These are phyloP conservation scores for Plebejus argus DNA, from an alignment of 2,888 invertebrate species.

Conservation along the genomic window DNA sequence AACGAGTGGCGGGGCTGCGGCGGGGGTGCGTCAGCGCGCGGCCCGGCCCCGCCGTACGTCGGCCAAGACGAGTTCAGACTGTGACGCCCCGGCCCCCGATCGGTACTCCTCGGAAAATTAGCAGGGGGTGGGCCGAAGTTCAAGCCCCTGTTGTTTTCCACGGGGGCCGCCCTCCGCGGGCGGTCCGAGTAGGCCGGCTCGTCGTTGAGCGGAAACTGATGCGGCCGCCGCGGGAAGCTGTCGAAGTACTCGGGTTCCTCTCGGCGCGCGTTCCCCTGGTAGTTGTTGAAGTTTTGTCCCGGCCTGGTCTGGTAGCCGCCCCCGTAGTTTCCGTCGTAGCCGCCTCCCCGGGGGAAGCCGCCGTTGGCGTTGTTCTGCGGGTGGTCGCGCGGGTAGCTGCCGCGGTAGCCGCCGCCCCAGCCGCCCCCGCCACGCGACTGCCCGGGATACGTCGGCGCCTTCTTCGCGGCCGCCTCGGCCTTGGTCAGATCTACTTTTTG, in stretches of 20 bases:
- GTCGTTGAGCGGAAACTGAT: slow-evolving; percentile 50
- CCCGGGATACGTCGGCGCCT: slow-evolving; percentile 84
- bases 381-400: slow-evolving; percentile 59
- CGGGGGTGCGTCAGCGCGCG: slow-evolving; percentile 43
- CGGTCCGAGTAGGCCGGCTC: slow-evolving; percentile 48
- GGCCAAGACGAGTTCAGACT: slow-evolving; percentile 51
- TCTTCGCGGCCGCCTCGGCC: slow-evolving; percentile 57
- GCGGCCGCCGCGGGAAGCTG: slow-evolving; percentile 56
- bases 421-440: slow-evolving; percentile 75
- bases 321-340: slow-evolving; percentile 45
- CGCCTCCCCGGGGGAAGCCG: slow-evolving; percentile 46
- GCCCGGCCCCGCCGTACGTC: slow-evolving; percentile 46
- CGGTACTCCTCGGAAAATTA: slow-evolving; percentile 38
- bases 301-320: slow-evolving; percentile 51
- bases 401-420: slow-evolving; percentile 69
- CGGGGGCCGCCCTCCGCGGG: slow-evolving; percentile 38
- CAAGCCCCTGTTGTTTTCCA: slow-evolving; percentile 42
- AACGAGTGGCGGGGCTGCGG: slow-evolving; percentile 55
- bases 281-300: slow-evolving; percentile 42
- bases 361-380: slow-evolving; percentile 38
- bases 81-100: slow-evolving; percentile 42
- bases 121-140: slow-evolving; percentile 33
- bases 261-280: slow-evolving; percentile 48
- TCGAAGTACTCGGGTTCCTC: slow-evolving; percentile 51
- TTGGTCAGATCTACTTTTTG: slow-evolving; percentile 54